Percentiles rank a stretch among this genome's conserved stretches.
Evolutionary conservation across 1,140 invertebrate species (phyloP).

Genomic region (Bombus balteatus): DNA sequence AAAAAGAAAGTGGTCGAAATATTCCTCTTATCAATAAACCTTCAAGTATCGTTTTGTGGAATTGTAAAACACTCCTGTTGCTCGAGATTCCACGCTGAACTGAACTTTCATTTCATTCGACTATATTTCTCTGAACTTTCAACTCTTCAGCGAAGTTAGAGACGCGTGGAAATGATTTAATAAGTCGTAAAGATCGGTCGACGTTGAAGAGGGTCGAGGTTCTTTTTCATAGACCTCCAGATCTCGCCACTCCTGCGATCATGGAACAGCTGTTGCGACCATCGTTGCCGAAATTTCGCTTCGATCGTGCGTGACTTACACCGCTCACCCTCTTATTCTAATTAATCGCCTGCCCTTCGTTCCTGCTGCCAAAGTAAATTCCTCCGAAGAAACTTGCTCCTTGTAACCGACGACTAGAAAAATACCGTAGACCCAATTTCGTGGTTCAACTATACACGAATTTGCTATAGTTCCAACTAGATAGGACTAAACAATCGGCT

Average conservation of each 20-base stretch:
- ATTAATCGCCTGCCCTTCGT: conserved; percentile 28
- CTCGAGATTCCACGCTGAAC: background rate
- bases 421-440: background rate
- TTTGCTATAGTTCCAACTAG: too few species aligned
- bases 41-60: background rate
- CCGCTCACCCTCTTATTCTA: background rate
- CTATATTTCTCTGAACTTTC: background rate
- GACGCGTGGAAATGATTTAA: conserved; percentile 76
- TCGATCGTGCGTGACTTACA: conserved; percentile 58
- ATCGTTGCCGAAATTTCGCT: conserved; percentile 46
- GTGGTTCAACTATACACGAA: background rate
- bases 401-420: background rate
- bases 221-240: conserved; percentile 64
- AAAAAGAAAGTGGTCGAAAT: background rate
- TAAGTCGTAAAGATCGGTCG: conserved; percentile 75
- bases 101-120: background rate
- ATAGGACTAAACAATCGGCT: too few species aligned
- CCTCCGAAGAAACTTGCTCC: background rate
- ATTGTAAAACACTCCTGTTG: background rate
- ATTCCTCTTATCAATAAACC: background rate
- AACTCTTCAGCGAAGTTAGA: background rate
- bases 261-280: conserved; percentile 65
- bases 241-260: conserved; percentile 37
- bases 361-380: background rate
- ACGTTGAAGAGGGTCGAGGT: conserved; percentile 76